Evolutionary conservation across 35 echinoderm and acorn worm genomes (phyloP), one percentile per base, ranked within the genome.

Genomic region (Amphiura filiformis): DNA sequence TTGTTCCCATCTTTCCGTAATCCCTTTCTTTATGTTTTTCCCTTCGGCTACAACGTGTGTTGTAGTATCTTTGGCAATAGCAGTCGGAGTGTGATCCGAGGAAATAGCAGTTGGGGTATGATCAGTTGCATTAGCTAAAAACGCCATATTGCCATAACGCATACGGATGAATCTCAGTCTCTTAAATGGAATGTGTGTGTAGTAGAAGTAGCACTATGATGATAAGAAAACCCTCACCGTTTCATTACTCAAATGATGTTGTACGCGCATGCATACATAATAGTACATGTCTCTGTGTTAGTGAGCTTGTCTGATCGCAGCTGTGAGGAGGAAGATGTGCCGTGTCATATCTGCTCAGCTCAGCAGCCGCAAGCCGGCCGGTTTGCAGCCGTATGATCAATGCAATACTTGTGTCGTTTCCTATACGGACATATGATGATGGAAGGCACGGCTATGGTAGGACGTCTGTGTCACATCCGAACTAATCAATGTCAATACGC

Each of bases 221-320:
- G 61, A 70, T n/a, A n/a, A n/a, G n/a, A 70, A 70, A 2, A 4
- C 61, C 61, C 26, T 70, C 26, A n/a, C 17, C 28, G 61, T 70
- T 70, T 70, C 61, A 70, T 70, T 70, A 70, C n/a, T n/a, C n/a
- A 70, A 23, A 70, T 70, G 61, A 70, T 70, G 26, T 70, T 70
- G 61, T n/a, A 70, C 61, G 61, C 61, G 61, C 61, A 70, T 70
- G 61, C 61, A 70, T 70, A 70, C 61, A 70, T 70, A 70, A 70
- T 70, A 70, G 61, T 70, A 70, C 61, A 70, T 70, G 61, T 70
- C 61, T 18, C 61, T n/a, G 7, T 30, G 26, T n/a, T 3, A 30
- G 15, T 4, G 15, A 70, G 61, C 61, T 70, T n/a, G n/a, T 13
- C 61, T 30, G 4, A 70, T n/a, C 15, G 61, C 61, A 70, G 61